Evolutionary conservation across 2,113 vertebrate species (phyloP), one percentile per base, ranked within the genome.

Genomic region (Solea solea): DNA sequence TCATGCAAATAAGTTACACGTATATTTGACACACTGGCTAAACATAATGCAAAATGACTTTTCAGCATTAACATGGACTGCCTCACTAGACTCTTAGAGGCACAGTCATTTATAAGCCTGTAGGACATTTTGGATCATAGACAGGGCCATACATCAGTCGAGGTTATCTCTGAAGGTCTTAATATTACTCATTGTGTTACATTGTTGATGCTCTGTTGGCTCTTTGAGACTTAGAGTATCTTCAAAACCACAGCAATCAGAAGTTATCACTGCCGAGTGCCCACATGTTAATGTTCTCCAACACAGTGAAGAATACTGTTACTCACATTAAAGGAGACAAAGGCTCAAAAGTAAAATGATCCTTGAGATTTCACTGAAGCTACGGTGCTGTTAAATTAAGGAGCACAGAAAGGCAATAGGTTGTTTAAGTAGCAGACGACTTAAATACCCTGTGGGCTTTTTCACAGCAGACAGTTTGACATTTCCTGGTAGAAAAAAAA

Each of bases 91-190:
- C 76, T 41, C 41, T 61, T 40, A 59, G 28, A 83, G 62, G 48
- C 21, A 63, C 69, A 63, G 81, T 68, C 13, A 79, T 69, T 51
- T 21, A 53, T 25, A 68, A 59, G 51, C 44, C 39, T 54, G 53
- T 13, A 55, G 61, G 63, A 68, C 53, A 71, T 1, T 12, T 13
- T 74, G 41, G 60, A 66, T 57, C 50, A 44, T 4, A 64, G 25
- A 57, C 61, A 15, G 34, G 27, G 28, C 51, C 46, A 48, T 70
- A 49, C 64, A 66, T 79, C 71, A 73, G 46, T 56, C 48, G 41
- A 45, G 10, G 53, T 72, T 76, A 74, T 73, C 66, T 55, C 59
- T 72, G 53, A 83, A 51, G 41, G 62, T 40, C 66, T 73, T n/a
- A 42, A 45, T 55, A 56, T 71, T 53, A 62, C 63, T 58, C 51